phyloP scores from a whole-genome alignment of 2,888 invertebrate genomes.

The Nematopogon swammerdamellus region DNA sequence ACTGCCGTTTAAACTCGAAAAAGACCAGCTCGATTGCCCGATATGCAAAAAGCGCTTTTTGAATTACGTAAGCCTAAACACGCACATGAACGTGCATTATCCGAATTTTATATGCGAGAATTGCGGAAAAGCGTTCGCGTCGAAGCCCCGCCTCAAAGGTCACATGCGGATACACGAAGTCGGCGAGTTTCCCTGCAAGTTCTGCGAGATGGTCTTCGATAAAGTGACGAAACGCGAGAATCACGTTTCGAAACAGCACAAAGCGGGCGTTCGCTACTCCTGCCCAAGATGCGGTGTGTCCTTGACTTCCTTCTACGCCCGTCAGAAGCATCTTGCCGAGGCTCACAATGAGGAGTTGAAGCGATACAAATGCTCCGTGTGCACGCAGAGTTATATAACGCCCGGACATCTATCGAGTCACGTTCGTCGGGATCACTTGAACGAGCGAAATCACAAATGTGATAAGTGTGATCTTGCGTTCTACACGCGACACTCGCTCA shows the following conservation, averaged over 20 bases:
- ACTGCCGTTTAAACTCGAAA: slow-evolving; percentile 41
- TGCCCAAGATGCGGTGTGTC: slow-evolving; percentile 41
- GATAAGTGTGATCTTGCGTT: slow-evolving; percentile 51
- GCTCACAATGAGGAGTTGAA: slow-evolving; percentile 45
- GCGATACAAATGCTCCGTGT: slow-evolving; percentile 43
- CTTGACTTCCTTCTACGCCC: slow-evolving; percentile 37
- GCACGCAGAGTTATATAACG: slow-evolving; percentile 45
- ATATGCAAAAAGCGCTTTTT: slow-evolving; percentile 37
- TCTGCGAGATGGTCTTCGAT: slow-evolving; percentile 37
- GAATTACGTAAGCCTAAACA: slow-evolving; percentile 40
- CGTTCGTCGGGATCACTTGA: slow-evolving; percentile 39
- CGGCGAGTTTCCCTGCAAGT: slow-evolving; percentile 37
- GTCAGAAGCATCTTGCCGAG: slow-evolving; percentile 44
- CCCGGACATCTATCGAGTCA: slow-evolving; percentile 45
- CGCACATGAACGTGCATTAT: slow-evolving; percentile 52
- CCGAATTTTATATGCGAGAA: slow-evolving; percentile 49
- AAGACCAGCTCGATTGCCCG: slow-evolving; percentile 42
- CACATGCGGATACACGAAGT: slow-evolving; percentile 53
- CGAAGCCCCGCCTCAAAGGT: slow-evolving; percentile 41
- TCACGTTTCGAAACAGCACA: slow-evolving; percentile 45
- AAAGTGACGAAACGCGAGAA: slow-evolving; percentile 40
- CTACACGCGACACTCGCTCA: slow-evolving; percentile 50
- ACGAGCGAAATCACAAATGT: slow-evolving; percentile 46
- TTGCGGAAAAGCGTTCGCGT: slow-evolving; percentile 53
- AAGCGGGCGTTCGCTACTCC: slow-evolving; percentile 36